Evolutionary conservation across 2,888 invertebrate genomes (phyloP), one percentile per base, ranked within the genome.

Genomic region (Callosobruchus maculatus): DNA sequence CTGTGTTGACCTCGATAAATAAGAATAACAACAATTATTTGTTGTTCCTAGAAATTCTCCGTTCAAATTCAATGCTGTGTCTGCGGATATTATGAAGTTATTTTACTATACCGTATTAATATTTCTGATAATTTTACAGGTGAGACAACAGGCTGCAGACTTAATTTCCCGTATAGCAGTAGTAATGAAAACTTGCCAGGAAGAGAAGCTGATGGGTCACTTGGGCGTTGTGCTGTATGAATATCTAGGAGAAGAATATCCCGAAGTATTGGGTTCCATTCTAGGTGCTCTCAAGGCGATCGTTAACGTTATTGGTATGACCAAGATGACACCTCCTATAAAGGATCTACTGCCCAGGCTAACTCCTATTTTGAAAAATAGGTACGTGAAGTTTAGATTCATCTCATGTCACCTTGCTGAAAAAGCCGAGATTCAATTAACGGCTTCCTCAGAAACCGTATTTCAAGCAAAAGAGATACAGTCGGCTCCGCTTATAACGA

Each of bases 151-250:
- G 88, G 99, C 99, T 0, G 99, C 99, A 0, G 99, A 99, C 89
- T 91, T 99, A 79, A 99, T 99, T 83, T 97, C 99, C 0, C 92
- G 98, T 73, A 98, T 97, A 81, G 99, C 99, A 0, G 96, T 98
- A 3, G 99, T 99, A 31, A 99, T 99, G 99, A 99, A 99, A 87
- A 97, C 98, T 0, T 99, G 99, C 85, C 98, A 99, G 87, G 99
- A 99, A 90, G 99, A 99, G 90, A 99, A 99, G 88, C 89, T 99
- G 70, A 99, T 99, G 99, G 98, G 99, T 0, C 99, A 99, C 92
- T 92, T 99, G 86, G 99, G 99, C 77, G 97, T 99, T 20, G 99
- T 99, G 26, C 89, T 99, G 67, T 99, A 99, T 85, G 99, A 99
- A 88, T 99, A 99, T 86, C 89, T 99, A 81, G 99, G 99, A 79